Percentiles rank a stretch among this genome's conserved stretches.
Conservation (phyloP, 2,113 vertebrate genomes). For the Cervus canadensis region DNA sequence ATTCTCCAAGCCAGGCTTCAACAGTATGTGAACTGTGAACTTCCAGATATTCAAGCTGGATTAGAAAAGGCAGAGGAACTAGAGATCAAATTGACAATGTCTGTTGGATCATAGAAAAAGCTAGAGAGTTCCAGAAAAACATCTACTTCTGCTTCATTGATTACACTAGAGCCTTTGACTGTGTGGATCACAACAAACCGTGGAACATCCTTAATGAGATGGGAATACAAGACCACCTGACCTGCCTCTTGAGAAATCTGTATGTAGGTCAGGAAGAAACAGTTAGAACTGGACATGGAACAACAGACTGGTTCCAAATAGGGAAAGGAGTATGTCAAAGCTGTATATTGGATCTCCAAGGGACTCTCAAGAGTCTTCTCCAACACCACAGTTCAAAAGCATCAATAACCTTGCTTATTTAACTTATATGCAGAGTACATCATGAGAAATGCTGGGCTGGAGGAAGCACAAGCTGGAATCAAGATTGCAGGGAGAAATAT, state of each 20-base stretch:
- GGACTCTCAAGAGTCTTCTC: too few relatives aligned
- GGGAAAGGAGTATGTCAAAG: neutral
- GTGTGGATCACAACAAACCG: neutral
- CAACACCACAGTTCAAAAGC: too few relatives aligned
- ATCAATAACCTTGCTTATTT: neutral
- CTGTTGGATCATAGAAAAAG: neutral
- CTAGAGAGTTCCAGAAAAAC: neutral
- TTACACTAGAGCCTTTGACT: neutral
- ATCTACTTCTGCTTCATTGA: neutral
- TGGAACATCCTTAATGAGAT: neutral
- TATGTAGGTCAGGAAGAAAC: neutral
- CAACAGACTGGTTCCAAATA: neutral
- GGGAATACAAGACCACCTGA: neutral
- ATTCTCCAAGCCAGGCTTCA: neutral
- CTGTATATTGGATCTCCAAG: neutral
- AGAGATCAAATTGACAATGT: neutral
- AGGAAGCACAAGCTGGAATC: neutral
- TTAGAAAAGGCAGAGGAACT: neutral
- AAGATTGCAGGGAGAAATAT: neutral
- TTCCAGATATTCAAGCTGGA: neutral
- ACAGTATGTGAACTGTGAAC: neutral
- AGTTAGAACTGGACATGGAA: neutral
- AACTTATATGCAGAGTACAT: neutral
- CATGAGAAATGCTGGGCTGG: rapidly evolving
- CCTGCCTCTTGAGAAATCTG: neutral